Evolutionary conservation across 2,888 invertebrate genomes (phyloP).

Genomic region (Pandemis heparana): DNA sequence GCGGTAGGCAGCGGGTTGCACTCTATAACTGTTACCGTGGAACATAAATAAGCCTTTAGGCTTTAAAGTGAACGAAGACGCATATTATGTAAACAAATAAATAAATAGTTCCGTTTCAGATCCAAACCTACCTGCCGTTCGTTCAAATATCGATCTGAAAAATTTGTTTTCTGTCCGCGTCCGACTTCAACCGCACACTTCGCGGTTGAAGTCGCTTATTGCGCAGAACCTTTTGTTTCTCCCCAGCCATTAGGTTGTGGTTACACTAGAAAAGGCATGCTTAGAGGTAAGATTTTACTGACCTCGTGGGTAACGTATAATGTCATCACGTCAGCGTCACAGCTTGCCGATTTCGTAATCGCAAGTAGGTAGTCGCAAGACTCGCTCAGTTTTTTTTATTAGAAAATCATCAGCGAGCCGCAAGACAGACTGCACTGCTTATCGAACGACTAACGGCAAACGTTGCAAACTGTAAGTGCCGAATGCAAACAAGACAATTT

Average conservation of each 20-base stretch:
- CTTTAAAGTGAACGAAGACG: neutral
- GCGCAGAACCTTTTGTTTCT: conserved; percentile 41
- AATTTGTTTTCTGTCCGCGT: conserved; percentile 61
- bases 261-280: neutral
- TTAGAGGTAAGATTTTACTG: neutral
- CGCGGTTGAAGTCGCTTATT: conserved; percentile 46
- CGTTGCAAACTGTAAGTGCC: too few relatives aligned
- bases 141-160: conserved; percentile 56
- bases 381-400: too few relatives aligned
- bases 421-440: too few relatives aligned
- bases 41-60: neutral
- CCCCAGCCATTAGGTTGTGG: neutral
- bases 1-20: too few relatives aligned
- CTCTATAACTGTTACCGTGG: too few relatives aligned
- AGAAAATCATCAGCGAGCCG: too few relatives aligned
- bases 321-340: neutral
- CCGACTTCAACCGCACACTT: too few relatives aligned
- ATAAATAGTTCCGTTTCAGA: conserved; percentile 20
- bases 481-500: too few relatives aligned
- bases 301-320: too few relatives aligned
- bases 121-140: conserved; percentile 14
- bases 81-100: neutral
- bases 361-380: too few relatives aligned
- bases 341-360: neutral
- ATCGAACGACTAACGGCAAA: too few relatives aligned